Evolutionary conservation across 2,888 invertebrate genomes (phyloP).

Genomic region (Drosophila neotestacea): DNA sequence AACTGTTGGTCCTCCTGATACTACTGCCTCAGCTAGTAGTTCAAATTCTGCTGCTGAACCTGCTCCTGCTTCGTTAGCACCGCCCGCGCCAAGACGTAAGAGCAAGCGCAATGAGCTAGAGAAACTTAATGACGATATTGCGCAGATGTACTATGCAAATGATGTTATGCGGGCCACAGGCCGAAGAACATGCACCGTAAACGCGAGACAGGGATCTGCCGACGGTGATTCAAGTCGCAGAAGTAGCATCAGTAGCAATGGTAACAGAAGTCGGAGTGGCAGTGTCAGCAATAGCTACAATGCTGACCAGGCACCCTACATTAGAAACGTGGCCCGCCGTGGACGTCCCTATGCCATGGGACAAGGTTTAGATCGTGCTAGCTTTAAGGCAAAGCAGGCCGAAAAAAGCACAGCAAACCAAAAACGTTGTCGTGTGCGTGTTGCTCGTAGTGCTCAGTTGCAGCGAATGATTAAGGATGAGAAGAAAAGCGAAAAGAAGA

Average conservation of each 20-base stretch:
- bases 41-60: not conserved
- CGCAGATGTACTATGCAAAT: conserved; percentile 88
- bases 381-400: conserved; percentile 1
- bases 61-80: not conserved
- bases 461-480: not conserved
- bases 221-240: conserved; percentile 69
- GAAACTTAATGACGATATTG: conserved; percentile 88
- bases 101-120: conserved; percentile 87
- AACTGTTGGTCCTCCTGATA: too few species aligned
- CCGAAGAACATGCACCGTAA: conserved; percentile 86
- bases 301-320: conserved; percentile 14
- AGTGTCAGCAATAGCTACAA: conserved; percentile 69
- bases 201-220: conserved; percentile 53
- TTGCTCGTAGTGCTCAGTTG: not conserved
- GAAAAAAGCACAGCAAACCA: too few species aligned
- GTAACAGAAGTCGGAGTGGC: not conserved
- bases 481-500: not conserved
- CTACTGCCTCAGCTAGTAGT: not conserved
- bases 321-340: conserved; percentile 54
- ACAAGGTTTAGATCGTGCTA: conserved; percentile 23
- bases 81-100: conserved; percentile 79
- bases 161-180: conserved; percentile 88
- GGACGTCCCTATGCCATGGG: conserved; percentile 18
- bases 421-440: conserved; percentile 4
- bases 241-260: conserved; percentile 57